Conservation (phyloP, 35 echinoderm and acorn worm genomes). For the Ptychodera flava region DNA sequence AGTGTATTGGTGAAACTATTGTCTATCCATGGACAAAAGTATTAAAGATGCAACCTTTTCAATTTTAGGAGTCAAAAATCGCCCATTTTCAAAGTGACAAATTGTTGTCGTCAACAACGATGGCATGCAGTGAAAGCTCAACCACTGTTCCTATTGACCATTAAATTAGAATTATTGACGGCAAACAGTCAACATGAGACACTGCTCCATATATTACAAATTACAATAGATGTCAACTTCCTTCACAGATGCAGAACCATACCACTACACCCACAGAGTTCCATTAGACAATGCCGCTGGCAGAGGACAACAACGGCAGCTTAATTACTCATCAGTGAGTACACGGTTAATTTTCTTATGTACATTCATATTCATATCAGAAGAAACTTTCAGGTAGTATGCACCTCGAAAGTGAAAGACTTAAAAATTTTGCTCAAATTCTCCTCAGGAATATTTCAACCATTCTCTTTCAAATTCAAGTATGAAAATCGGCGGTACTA, state of each 20-base stretch:
- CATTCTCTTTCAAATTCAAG: no score
- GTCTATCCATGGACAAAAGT: no score
- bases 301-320: background rate
- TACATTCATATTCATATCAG: no score
- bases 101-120: no score
- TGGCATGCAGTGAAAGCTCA: no score
- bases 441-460: no score
- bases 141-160: background rate
- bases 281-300: background rate
- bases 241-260: background rate
- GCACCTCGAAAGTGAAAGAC: background rate
- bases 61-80: background rate
- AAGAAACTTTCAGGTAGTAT: background rate
- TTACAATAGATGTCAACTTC: background rate
- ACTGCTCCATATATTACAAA: background rate
- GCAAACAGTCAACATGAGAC: background rate
- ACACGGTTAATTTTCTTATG: no score
- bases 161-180: background rate
- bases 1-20: no score
- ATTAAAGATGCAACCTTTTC: no score
- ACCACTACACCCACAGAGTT: background rate
- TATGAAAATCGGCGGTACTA: no score
- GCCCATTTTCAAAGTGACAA: no score
- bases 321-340: background rate
- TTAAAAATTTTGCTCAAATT: background rate